Evolutionary conservation across 2,113 vertebrate genomes (phyloP).

Genomic region (Ancistrus triradiatus): DNA sequence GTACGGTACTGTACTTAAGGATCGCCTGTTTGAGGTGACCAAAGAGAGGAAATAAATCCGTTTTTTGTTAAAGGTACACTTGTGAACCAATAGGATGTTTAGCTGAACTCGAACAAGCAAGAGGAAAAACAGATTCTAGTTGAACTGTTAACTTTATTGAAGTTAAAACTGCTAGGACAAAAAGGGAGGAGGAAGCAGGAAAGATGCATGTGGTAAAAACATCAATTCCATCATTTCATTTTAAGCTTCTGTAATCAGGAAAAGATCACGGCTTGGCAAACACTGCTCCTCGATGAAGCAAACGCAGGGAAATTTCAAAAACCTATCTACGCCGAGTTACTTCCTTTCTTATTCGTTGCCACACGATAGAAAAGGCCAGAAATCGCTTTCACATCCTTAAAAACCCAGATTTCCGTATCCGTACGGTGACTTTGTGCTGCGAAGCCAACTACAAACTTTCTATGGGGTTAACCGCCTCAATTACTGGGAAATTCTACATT

Average conservation of each 20-base stretch:
- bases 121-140: slow-evolving; percentile 6
- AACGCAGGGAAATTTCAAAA: slow-evolving; percentile 8
- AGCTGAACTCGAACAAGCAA: no score
- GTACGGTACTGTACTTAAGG: no score
- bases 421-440: not conserved
- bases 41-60: no score
- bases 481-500: not conserved
- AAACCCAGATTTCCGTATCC: slow-evolving; percentile 4
- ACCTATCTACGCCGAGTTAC: not conserved
- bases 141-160: slow-evolving; percentile 29
- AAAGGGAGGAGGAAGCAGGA: not conserved
- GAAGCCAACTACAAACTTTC: not conserved
- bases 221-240: not conserved
- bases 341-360: slow-evolving; percentile 4
- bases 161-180: not conserved
- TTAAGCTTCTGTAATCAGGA: not conserved
- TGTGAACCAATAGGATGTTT: no score
- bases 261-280: not conserved
- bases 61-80: no score
- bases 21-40: no score
- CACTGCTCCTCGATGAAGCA: not conserved
- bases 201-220: not conserved
- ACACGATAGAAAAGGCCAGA: not conserved
- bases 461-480: slow-evolving; percentile 31
- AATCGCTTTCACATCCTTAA: not conserved